A percentile compares a stretch with the other conserved stretches of the same genome.
Conservation (phyloP, 2,113 vertebrate genomes). For the Balaenoptera acutorostrata region DNA sequence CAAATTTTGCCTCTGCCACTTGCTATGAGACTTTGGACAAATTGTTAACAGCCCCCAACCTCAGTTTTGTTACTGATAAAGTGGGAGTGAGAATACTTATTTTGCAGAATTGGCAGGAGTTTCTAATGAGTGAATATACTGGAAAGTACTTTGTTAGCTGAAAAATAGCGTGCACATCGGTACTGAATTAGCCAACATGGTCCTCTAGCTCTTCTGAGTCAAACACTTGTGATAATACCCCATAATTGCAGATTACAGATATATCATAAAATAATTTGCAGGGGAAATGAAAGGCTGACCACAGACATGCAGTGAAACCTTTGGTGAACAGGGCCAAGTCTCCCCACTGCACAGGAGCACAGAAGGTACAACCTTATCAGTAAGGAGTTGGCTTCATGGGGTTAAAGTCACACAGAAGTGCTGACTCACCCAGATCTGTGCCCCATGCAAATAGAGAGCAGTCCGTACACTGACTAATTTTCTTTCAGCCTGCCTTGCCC, state of each 20-base stretch:
- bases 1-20: not conserved
- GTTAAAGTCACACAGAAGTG: conserved; percentile 53
- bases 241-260: not conserved
- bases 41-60: not conserved
- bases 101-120: not conserved
- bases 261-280: not conserved
- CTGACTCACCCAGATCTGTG: conserved; percentile 39
- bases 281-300: not conserved
- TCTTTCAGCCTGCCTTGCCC: not conserved
- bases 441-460: not conserved
- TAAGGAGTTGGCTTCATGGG: conserved; percentile 47
- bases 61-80: not conserved
- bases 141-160: not conserved
- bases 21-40: not conserved
- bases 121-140: not conserved
- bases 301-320: not conserved
- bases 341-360: not conserved
- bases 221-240: not conserved
- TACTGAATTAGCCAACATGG: not conserved
- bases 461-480: not conserved
- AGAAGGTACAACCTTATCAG: conserved; percentile 38
- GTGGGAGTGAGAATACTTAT: not conserved
- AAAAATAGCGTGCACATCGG: not conserved
- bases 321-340: not conserved
- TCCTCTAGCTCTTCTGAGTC: not conserved